A percentile compares a stretch with the other conserved stretches of the same genome.
Conservation (phyloP, 2,888 invertebrate species). For the Archaeoteleia sp. region DNA sequence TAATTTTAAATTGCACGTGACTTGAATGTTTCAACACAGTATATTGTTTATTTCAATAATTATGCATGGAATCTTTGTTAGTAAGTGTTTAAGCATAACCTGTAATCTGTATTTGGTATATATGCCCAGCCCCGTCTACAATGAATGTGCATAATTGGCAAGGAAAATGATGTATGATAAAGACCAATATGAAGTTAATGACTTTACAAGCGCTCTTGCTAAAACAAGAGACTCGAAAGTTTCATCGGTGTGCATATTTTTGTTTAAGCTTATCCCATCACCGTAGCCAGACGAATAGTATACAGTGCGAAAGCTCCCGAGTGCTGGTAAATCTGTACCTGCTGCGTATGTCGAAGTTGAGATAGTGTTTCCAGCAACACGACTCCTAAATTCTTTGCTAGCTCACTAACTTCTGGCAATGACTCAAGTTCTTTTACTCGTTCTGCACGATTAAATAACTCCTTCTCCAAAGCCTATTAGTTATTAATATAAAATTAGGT, state of each 20-base stretch:
- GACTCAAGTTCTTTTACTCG: conserved; percentile 66
- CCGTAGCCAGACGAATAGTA: conserved; percentile 63
- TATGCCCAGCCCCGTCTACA: too few relatives aligned
- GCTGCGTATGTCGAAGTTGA: conserved; percentile 68
- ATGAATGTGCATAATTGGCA: conserved; percentile 20
- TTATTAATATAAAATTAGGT: too few relatives aligned
- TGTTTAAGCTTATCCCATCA: conserved; percentile 65
- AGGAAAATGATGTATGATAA: conserved; percentile 31
- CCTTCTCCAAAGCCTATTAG: conserved; percentile 67
- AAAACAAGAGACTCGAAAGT: conserved; percentile 38
- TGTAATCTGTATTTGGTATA: too few relatives aligned
- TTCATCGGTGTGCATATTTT: conserved; percentile 26
- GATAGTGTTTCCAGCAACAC: conserved; percentile 64
- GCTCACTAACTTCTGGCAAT: conserved; percentile 65
- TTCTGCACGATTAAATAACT: conserved; percentile 64
- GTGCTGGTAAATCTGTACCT: conserved; percentile 72
- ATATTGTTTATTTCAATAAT: too few relatives aligned
- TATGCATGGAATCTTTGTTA: too few relatives aligned
- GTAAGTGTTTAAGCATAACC: too few relatives aligned
- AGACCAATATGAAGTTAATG: conserved; percentile 29
- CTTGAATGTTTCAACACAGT: too few relatives aligned
- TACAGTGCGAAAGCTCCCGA: conserved; percentile 66
- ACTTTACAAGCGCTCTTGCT: conserved; percentile 31
- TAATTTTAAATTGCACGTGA: too few relatives aligned
- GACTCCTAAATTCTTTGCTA: conserved; percentile 66